phyloP scores from a whole-genome alignment of 1,140 invertebrate species.

The Protaetia brevitarsis region DNA sequence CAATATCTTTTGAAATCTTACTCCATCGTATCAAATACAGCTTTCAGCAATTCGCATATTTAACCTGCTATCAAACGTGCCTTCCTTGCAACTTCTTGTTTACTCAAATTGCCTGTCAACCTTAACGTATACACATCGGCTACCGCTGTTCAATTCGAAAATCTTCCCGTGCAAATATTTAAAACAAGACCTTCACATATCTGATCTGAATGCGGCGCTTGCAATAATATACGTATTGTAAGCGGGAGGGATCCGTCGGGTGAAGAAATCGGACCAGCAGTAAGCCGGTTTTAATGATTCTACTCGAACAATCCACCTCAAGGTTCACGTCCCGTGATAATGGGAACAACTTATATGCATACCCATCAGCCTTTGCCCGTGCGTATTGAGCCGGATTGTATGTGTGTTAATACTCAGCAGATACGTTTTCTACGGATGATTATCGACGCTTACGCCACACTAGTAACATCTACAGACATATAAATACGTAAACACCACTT shows the following conservation, averaged over 20 bases:
- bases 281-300: slow-evolving; percentile 21
- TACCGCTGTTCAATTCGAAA: slow-evolving; percentile 10
- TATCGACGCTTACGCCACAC: background rate
- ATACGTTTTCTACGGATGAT: slow-evolving; percentile 12
- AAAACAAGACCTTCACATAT: background rate
- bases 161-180: slow-evolving; percentile 4
- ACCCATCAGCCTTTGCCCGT: background rate
- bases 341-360: slow-evolving; percentile 18
- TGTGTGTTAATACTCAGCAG: slow-evolving; percentile 5
- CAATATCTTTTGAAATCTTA: too few species aligned
- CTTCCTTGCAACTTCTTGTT: slow-evolving; percentile 8
- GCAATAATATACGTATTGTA: background rate
- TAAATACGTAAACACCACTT: background rate
- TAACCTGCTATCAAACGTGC: background rate
- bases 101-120: slow-evolving; percentile 1
- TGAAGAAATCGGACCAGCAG: background rate
- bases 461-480: background rate
- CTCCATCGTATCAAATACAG: too few species aligned
- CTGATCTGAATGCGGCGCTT: background rate
- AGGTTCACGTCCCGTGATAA: slow-evolving; percentile 19
- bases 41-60: background rate
- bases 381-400: background rate
- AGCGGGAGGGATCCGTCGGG: background rate
- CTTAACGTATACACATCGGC: background rate
- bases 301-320: slow-evolving; percentile 16